These are phyloP conservation scores for Stratiomys singularior DNA, from an alignment of 2,888 invertebrate genomes.

Conservation along the genomic window DNA sequence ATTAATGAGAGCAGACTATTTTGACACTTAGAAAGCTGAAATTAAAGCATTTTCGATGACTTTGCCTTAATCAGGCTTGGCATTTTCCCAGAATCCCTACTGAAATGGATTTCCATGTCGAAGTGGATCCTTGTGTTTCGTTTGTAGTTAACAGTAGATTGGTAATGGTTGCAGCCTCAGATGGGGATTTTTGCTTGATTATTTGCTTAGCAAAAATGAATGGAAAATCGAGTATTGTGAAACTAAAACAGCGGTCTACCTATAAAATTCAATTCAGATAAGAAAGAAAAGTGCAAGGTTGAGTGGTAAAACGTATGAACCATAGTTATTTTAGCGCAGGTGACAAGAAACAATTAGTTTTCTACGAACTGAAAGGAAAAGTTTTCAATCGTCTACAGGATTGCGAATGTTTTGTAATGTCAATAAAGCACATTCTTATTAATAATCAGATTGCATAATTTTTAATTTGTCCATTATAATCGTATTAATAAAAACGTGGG, in stretches of 20 bases:
- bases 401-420: neutral
- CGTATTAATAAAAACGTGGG: neutral
- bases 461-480: neutral
- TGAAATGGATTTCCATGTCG: neutral
- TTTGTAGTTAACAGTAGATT: neutral
- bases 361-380: no score
- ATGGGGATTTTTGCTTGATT: no score
- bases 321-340: no score
- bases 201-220: no score
- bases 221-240: no score
- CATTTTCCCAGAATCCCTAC: conserved; percentile 7
- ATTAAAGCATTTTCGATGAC: conserved; percentile 6
- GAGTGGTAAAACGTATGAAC: no score
- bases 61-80: conserved; percentile 30
- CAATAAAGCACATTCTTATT: neutral
- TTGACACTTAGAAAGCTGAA: neutral
- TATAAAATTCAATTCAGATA: no score
- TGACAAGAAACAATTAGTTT: no score
- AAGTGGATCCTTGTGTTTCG: neutral
- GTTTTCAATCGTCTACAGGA: no score
- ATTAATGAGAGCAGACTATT: neutral
- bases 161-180: no score
- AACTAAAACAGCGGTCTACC: no score
- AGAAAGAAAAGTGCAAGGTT: no score
- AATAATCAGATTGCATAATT: neutral